These are phyloP conservation scores for Hipparchia sbordonii DNA, from an alignment of 2,888 invertebrate species.

Conservation along the genomic window DNA sequence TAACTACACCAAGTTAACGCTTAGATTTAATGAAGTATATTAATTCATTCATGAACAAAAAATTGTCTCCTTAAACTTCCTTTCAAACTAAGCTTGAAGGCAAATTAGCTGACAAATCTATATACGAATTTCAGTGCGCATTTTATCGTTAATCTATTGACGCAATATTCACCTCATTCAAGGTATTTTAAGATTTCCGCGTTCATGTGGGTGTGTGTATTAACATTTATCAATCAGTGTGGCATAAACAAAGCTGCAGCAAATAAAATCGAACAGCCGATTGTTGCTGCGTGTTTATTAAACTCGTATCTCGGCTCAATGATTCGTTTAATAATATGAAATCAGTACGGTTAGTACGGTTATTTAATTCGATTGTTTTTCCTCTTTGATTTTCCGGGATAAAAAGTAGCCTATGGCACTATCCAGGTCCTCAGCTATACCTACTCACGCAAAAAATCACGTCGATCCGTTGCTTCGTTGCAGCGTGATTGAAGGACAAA, in stretches of 20 bases:
- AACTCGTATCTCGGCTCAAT: constrained; percentile 43
- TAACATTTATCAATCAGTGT: not conserved
- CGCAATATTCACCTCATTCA: not conserved
- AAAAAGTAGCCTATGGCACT: no score
- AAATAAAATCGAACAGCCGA: constrained; percentile 29
- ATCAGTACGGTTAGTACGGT: constrained; percentile 35
- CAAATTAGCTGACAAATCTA: not conserved
- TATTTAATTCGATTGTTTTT: constrained; percentile 25
- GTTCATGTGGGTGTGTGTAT: not conserved
- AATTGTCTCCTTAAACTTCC: no score
- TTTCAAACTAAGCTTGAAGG: no score
- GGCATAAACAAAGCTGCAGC: constrained; percentile 15
- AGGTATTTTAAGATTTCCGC: constrained; percentile 11
- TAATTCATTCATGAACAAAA: no score
- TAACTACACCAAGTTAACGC: no score
- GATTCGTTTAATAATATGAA: constrained; percentile 47
- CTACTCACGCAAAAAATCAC: no score
- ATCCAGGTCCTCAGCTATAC: no score
- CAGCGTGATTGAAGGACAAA: no score
- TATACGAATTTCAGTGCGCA: not conserved
- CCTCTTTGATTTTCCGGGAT: no score
- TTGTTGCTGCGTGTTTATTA: constrained; percentile 50
- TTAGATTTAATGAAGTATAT: no score
- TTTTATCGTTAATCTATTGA: not conserved
- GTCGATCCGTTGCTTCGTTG: no score